Conservation (phyloP, 37 sponge, comb jelly and placozoan species). For the Beroe forskalii region DNA sequence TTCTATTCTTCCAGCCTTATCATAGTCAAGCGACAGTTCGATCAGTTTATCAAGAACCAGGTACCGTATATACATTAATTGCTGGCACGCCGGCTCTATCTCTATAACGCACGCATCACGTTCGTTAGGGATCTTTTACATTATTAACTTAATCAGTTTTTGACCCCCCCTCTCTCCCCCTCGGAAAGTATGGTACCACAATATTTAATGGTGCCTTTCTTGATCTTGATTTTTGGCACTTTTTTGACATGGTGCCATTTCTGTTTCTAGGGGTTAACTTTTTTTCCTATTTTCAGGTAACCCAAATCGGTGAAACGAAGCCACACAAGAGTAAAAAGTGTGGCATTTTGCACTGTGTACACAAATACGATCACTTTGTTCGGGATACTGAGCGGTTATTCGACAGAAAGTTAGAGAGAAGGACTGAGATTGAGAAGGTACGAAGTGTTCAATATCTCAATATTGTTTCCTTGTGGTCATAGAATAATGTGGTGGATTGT, state of each 20-base stretch:
- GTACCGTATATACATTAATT: no score
- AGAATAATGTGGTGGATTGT: no score
- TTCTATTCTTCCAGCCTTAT: constrained; percentile 10
- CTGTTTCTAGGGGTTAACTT: no score
- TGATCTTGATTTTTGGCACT: no score
- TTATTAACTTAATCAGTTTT: no score
- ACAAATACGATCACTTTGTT: constrained; percentile 55
- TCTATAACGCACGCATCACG: no score
- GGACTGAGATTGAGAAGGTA: constrained; percentile 52
- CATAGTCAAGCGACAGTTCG: constrained; percentile 9
- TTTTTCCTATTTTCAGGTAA: background rate
- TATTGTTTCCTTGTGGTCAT: no score
- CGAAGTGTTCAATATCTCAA: no score
- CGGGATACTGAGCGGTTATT: constrained; percentile 31
- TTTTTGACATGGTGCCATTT: background rate
- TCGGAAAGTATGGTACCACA: background rate
- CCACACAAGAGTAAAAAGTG: constrained; percentile 48
- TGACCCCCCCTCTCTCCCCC: no score
- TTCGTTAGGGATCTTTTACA: no score
- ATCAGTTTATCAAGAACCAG: constrained; percentile 48
- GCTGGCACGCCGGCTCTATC: no score
- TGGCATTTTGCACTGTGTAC: constrained; percentile 49
- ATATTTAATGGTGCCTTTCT: no score
- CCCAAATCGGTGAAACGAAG: constrained; percentile 54
- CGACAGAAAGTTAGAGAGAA: constrained; percentile 22